phyloP scores from a whole-genome alignment of 2,797 vertebrate species.

The Lithobates sylvaticus region DNA sequence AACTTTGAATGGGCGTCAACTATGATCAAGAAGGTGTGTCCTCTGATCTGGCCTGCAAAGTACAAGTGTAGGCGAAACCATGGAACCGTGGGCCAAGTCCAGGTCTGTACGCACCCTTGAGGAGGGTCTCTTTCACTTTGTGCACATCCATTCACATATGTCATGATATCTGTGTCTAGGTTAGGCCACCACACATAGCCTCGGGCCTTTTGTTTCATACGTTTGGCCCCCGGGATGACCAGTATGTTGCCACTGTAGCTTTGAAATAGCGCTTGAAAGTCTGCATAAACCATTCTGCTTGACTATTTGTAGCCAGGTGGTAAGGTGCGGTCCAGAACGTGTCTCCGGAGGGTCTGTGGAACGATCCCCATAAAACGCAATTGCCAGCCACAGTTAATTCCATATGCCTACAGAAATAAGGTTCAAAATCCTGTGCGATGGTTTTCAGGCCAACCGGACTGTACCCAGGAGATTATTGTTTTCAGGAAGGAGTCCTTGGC shows the following conservation, averaged over 20 bases:
- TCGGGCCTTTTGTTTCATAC: no score
- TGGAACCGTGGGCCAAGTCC: no score
- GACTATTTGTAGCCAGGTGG: no score
- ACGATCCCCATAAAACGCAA: not conserved
- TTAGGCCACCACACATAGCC: no score
- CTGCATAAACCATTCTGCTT: not conserved
- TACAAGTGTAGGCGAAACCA: no score
- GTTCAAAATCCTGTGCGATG: not conserved
- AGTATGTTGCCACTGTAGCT: not conserved
- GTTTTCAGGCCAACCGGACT: not conserved
- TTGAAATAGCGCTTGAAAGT: not conserved
- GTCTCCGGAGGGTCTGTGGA: not conserved
- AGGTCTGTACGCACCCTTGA: no score
- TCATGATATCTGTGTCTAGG: no score
- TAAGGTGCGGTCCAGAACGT: not conserved
- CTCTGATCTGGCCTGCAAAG: no score
- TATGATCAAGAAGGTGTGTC: no score
- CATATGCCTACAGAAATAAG: not conserved
- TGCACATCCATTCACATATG: no score
- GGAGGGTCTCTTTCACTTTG: no score
- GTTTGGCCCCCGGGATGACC: not conserved
- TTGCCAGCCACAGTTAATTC: no score
- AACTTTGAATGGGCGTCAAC: slow-evolving; percentile 1
- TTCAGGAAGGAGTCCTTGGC: not conserved
- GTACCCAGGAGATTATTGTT: not conserved